Evolutionary conservation across 2,888 invertebrate genomes (phyloP).

Genomic region (Ischnus inquisitorius): DNA sequence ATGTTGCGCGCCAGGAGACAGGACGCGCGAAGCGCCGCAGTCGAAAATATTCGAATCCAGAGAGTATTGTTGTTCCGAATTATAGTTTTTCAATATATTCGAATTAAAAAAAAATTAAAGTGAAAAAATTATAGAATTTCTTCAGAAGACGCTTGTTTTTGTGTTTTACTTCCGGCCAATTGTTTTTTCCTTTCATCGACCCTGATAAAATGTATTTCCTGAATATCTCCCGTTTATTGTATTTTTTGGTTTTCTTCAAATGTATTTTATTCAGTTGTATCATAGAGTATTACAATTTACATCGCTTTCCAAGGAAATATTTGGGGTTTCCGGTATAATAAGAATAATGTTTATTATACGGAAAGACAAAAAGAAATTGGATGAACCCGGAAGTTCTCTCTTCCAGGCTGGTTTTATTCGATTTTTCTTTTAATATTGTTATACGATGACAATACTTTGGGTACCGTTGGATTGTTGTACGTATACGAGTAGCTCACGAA

Average conservation of each 20-base stretch:
- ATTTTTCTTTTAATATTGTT: constrained; percentile 11
- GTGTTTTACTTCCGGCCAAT: background rate
- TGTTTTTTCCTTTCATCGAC: background rate
- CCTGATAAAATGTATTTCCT: background rate
- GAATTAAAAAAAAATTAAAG: background rate
- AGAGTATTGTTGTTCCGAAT: background rate
- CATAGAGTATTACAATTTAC: constrained; percentile 13
- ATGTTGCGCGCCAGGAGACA: background rate
- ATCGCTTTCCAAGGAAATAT: background rate
- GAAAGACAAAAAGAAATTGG: background rate
- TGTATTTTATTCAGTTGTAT: background rate
- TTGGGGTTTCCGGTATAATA: background rate
- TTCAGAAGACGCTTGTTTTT: background rate
- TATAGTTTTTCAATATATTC: background rate
- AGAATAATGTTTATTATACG: constrained; percentile 4
- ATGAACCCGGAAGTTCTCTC: background rate
- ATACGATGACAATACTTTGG: background rate
- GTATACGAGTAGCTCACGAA: constrained; percentile 58
- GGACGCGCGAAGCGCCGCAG: background rate
- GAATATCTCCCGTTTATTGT: background rate
- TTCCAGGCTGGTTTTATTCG: background rate
- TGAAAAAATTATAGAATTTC: background rate
- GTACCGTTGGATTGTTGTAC: constrained; percentile 30
- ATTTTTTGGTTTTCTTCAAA: background rate
- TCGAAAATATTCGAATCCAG: background rate